Conservation (phyloP, 2,113 vertebrate genomes). For the Leucopsar rothschildi region DNA sequence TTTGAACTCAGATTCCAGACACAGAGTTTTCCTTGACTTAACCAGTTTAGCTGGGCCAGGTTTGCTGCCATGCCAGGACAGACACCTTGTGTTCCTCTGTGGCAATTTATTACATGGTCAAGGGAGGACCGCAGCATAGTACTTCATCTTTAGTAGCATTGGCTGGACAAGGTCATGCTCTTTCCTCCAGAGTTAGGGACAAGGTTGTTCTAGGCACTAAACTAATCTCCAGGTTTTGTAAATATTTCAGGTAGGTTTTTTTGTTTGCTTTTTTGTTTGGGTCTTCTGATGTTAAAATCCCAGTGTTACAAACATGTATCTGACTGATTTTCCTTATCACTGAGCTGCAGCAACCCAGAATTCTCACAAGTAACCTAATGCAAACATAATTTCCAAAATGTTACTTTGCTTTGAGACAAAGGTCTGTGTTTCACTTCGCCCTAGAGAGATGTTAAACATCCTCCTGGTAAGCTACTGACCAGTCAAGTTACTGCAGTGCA, state of each 20-base stretch:
- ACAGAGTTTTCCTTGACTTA: background rate
- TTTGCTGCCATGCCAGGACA: background rate
- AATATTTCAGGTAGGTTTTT: background rate
- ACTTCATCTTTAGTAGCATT: background rate
- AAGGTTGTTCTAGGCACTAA: background rate
- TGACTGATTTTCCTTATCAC: background rate
- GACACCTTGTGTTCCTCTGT: fast-evolving
- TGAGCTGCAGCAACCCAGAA: background rate
- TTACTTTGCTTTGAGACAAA: background rate
- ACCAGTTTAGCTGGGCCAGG: background rate
- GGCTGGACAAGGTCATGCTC: background rate
- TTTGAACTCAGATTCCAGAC: background rate
- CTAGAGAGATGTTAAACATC: background rate
- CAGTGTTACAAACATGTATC: background rate
- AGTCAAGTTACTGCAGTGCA: background rate
- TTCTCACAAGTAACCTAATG: background rate
- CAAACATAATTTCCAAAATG: background rate
- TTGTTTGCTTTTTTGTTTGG: background rate
- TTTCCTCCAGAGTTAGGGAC: background rate
- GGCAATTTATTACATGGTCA: background rate
- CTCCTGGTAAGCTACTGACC: background rate
- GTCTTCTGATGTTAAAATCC: background rate
- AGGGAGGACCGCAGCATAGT: background rate
- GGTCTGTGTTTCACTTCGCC: background rate
- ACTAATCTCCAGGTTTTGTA: background rate